These are phyloP conservation scores for Pherbina coryleti DNA, from an alignment of 2,888 invertebrate species.

Conservation along the genomic window DNA sequence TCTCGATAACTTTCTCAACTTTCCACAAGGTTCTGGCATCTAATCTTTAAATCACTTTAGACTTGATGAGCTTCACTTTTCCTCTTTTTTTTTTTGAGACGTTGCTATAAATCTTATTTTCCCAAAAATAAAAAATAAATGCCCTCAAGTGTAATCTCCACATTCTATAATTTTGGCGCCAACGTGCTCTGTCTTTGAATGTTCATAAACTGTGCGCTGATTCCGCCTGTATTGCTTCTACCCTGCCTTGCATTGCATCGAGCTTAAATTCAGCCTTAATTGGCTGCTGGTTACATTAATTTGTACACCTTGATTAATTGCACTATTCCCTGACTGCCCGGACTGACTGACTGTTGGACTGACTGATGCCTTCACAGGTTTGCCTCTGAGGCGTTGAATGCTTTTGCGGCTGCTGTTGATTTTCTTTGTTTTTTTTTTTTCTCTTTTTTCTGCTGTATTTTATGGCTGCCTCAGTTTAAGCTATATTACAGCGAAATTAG, in stretches of 20 bases:
- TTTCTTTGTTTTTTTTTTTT: neutral
- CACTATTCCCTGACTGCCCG: conserved; percentile 35
- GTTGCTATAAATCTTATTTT: neutral
- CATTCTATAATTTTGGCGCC: conserved; percentile 3
- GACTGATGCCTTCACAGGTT: conserved; percentile 21
- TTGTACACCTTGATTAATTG: conserved; percentile 64
- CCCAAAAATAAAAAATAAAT: too few relatives aligned
- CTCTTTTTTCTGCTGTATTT: neutral
- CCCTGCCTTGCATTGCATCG: neutral
- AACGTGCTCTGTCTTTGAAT: neutral
- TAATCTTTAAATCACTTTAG: too few relatives aligned
- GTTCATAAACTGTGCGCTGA: neutral
- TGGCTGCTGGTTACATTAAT: conserved; percentile 66
- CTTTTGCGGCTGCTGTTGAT: conserved; percentile 1
- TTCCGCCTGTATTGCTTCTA: neutral
- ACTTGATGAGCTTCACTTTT: too few relatives aligned
- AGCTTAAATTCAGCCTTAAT: conserved; percentile 63
- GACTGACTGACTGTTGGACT: neutral
- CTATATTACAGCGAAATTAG: conserved; percentile 16
- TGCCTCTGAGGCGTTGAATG: conserved; percentile 36
- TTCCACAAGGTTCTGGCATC: too few relatives aligned
- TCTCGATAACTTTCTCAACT: too few relatives aligned
- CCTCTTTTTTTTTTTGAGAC: neutral
- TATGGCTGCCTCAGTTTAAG: conserved; percentile 7
- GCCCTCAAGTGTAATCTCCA: neutral